Evolutionary conservation across 1,140 invertebrate species (phyloP), one percentile per base, ranked within the genome.

Genomic region (Tetramorium simillimum): DNA sequence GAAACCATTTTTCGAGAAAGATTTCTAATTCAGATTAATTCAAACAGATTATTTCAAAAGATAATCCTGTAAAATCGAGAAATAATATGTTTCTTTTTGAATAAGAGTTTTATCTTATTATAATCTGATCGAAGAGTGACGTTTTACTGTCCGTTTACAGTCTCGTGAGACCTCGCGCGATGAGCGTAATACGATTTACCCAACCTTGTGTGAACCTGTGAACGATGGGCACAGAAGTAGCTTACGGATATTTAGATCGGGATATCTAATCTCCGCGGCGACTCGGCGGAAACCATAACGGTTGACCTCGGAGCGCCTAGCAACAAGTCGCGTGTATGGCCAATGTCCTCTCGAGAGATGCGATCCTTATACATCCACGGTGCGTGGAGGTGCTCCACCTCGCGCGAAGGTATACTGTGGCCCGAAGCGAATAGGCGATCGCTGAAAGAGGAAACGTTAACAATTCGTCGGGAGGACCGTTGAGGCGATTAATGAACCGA

Each of bases 301-400:
- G 88, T 90, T 87, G 84, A 89, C 63, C 88, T 90, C 86, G 80
- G 80, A 88, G 84, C 63, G 90, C 91, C 87, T 92, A 90, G 91
- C 90, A 92, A 92, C 92, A 92, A 90, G 88, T 85, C 53, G 21
- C n/a, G 14, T 21, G 53, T 21, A 24, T 49, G 81, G 81, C 21
- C 70, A 85, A 85, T 85, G 81, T 85, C 81, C 81, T 85, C 56
- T 51, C 40, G 40, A 85, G 81, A 85, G 78, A 82, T 46, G 67
- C 28, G 78, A 67, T 72, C 65, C 65, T 70, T 72, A 56, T 33
- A 46, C 21, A 58, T 70, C 37, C 46, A 56, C 21, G 24, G 40
- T 16, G 46, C 10, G 49, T 43, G 37, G 65, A 72, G 51, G 21
- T 14, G 51, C 33, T 72, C 18, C 28, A 51, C 21, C 6, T 6